Evolutionary conservation across 1,140 invertebrate genomes (phyloP), one percentile per base, ranked within the genome.

Genomic region (Caenorhabditis tropicalis): DNA sequence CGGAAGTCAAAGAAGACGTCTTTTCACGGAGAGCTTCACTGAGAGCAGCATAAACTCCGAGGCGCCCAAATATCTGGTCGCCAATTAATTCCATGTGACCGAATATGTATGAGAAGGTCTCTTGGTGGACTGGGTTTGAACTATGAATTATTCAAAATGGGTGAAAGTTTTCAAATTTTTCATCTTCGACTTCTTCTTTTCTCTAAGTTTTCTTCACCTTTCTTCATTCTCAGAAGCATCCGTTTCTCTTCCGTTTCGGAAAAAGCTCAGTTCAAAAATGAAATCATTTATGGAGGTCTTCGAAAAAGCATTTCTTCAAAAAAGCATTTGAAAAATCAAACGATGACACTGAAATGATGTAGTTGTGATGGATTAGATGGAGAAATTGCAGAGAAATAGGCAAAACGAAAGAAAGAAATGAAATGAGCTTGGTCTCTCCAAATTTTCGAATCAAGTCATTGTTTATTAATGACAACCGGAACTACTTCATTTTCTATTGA

Each of bases 21-120:
- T 74, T 46, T 74, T 74, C 33, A 74, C 33, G 6, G 65, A 74
- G 36, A 39, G 65, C 36, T 43, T 74, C 36, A 43, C n/a, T 12
- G n/a, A 43, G 36, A 43, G 65, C 29, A 43, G 36, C 36, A 43
- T 74, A 74, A 74, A 74, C 65, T 74, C 33, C 36, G 65, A 43
- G 36, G 65, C 36, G 19, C 65, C 65, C 36, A 74, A 74, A 74
- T 74, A 74, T 74, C 65, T 74, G 65, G 65, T 74, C 65, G 33
- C 65, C 65, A 43, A 74, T 74, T 74, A 74, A 74, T 74, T 74
- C 65, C 65, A 74, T 74, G 65, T 74, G 65, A 74, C 65, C 65
- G 65, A 74, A 74, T 74, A 43, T 74, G 65, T 74, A 74, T 74
- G 65, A 74, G 65, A 74, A 74, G 65, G 36, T 46, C n/a, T 74